Evolutionary conservation across 53 echinoderm and acorn worm species (phyloP).

Genomic region (Stichopus horrens): DNA sequence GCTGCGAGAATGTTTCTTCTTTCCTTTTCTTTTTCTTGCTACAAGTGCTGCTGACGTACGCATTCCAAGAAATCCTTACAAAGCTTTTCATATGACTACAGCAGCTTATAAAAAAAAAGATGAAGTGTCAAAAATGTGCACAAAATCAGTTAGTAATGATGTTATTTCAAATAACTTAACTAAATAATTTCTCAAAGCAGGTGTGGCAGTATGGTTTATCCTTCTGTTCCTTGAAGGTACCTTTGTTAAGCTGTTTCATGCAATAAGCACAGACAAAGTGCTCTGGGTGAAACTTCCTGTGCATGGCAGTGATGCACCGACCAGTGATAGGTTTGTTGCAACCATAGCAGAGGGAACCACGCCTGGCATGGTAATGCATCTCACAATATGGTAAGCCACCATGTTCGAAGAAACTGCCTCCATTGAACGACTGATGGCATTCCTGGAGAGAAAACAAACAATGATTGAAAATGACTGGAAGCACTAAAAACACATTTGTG

Average conservation of each 20-base stretch:
- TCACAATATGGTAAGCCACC: slow-evolving; percentile 94
- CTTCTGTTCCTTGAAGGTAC: slow-evolving; percentile 98
- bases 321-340: slow-evolving; percentile 96
- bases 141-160: too few relatives aligned
- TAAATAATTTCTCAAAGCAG: slow-evolving; percentile 92
- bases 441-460: slow-evolving; percentile 59
- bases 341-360: slow-evolving; percentile 92
- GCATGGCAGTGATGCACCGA: slow-evolving; percentile 99
- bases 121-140: too few relatives aligned
- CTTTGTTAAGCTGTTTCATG: slow-evolving; percentile 97
- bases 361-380: slow-evolving; percentile 95
- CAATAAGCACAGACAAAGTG: slow-evolving; percentile 97
- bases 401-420: slow-evolving; percentile 96
- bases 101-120: too few relatives aligned
- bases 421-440: slow-evolving; percentile 89
- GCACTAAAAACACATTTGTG: too few relatives aligned
- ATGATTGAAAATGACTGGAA: background rate
- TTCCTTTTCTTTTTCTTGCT: too few relatives aligned
- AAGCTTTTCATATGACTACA: too few relatives aligned
- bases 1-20: too few relatives aligned
- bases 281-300: slow-evolving; percentile 96
- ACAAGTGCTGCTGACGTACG: too few relatives aligned
- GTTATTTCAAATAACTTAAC: slow-evolving; percentile 49
- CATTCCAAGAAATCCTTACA: too few relatives aligned
- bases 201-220: slow-evolving; percentile 97